These are phyloP conservation scores for Drepanosiphum platanoidis DNA, from an alignment of 2,888 invertebrate genomes.

Conservation along the genomic window DNA sequence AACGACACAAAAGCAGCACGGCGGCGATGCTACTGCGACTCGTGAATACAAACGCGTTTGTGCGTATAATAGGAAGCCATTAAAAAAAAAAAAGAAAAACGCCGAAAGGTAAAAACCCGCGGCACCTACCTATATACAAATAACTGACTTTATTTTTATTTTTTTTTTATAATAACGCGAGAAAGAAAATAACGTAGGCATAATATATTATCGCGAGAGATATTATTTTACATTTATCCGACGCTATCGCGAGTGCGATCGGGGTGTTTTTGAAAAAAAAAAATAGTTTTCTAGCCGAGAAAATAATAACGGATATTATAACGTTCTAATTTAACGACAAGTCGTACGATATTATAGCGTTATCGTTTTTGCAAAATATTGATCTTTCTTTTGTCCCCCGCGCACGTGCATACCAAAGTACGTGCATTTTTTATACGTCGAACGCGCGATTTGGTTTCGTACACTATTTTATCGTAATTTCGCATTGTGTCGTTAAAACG, in stretches of 20 bases:
- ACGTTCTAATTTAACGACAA: neutral
- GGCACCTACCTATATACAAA: neutral
- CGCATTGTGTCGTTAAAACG: too few relatives aligned
- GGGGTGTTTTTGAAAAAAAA: too few relatives aligned
- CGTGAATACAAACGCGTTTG: neutral
- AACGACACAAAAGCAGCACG: neutral
- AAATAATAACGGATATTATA: too few relatives aligned
- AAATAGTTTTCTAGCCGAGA: neutral
- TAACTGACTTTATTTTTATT: neutral
- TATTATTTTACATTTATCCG: neutral
- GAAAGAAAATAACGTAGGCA: neutral
- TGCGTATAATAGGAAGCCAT: neutral
- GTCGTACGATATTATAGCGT: neutral
- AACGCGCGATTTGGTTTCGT: constrained; percentile 15
- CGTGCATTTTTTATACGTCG: neutral
- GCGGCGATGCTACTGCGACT: neutral
- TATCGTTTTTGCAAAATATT: constrained; percentile 4
- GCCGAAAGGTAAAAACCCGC: neutral
- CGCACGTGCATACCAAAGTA: neutral
- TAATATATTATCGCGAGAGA: neutral
- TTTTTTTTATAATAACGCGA: too few relatives aligned
- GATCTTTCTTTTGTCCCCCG: neutral
- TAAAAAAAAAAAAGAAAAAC: neutral
- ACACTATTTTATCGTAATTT: neutral
- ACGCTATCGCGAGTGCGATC: too few relatives aligned